A percentile compares a stretch with the other conserved stretches of the same genome.
phyloP scores from a whole-genome alignment of 92 coral and sea anemone species.

The Phymanthus crucifer region DNA sequence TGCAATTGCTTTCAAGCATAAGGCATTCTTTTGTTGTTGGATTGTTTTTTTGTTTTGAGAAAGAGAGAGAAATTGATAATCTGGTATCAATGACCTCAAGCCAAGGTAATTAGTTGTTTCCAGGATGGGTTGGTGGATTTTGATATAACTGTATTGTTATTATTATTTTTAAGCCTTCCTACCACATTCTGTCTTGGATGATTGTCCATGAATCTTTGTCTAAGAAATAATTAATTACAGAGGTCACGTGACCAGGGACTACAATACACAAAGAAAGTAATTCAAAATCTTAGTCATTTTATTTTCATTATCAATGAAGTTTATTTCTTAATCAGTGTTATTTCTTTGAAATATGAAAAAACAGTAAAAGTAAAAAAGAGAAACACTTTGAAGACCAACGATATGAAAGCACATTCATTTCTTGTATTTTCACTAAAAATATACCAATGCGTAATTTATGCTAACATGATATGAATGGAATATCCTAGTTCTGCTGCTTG shows the following conservation, averaged over 20 bases:
- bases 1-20: slow-evolving; percentile 4
- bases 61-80: slow-evolving; percentile 5
- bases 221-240: slow-evolving; percentile 3
- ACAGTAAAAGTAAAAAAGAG: not conserved
- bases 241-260: slow-evolving; percentile 4
- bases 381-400: slow-evolving; percentile 2
- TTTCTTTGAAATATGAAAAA: not conserved
- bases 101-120: not conserved
- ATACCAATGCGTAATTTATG: slow-evolving; percentile 1
- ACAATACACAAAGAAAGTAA: not conserved
- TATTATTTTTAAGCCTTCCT: slow-evolving; percentile 1
- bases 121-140: not conserved
- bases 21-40: slow-evolving; percentile 12
- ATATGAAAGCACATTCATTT: slow-evolving; percentile 5
- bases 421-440: slow-evolving; percentile 1
- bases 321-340: slow-evolving; percentile 3
- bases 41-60: slow-evolving; percentile 7
- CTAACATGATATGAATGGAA: slow-evolving; percentile 7
- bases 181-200: slow-evolving; percentile 6
- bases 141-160: not conserved
- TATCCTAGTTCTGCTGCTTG: slow-evolving; percentile 2
- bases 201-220: slow-evolving; percentile 4
- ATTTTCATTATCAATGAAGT: slow-evolving; percentile 5
- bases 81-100: not conserved
- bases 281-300: too few species aligned